Conservation (phyloP, 2,888 invertebrate species). For the Danaus chrysippus region DNA sequence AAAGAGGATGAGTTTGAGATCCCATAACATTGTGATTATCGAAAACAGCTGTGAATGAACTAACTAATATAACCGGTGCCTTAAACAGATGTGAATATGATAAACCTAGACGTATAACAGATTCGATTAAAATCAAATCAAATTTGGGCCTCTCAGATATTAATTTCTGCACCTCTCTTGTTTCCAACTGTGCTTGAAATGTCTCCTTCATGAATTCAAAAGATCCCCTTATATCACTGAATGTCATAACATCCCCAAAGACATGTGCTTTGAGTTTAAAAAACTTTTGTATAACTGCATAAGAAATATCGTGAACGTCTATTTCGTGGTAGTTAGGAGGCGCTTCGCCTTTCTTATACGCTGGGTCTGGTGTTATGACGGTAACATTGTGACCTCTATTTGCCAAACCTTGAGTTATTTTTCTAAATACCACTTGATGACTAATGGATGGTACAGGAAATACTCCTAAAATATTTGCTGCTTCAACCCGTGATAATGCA, state of each 20-base stretch:
- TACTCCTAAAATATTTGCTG: constrained; percentile 53
- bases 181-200: constrained; percentile 35
- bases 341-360: constrained; percentile 40
- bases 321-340: constrained; percentile 59
- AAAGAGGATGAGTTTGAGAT: constrained; percentile 40
- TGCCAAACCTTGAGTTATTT: constrained; percentile 55
- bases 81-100: constrained; percentile 41
- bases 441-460: constrained; percentile 62
- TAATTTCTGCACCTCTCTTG: constrained; percentile 36
- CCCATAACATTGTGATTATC: constrained; percentile 38
- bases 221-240: constrained; percentile 18
- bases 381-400: constrained; percentile 65
- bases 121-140: constrained; percentile 48
- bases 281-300: constrained; percentile 21
- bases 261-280: neutral
- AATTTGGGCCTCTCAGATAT: constrained; percentile 36
- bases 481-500: constrained; percentile 22
- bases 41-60: constrained; percentile 39
- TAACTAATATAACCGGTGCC: constrained; percentile 45
- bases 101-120: constrained; percentile 31
- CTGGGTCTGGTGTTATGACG: constrained; percentile 60
- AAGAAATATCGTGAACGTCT: constrained; percentile 45
- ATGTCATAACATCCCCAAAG: constrained; percentile 7
- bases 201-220: neutral
- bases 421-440: constrained; percentile 63